phyloP scores from a whole-genome alignment of 2,113 vertebrate genomes.

The Rafetus swinhoei region DNA sequence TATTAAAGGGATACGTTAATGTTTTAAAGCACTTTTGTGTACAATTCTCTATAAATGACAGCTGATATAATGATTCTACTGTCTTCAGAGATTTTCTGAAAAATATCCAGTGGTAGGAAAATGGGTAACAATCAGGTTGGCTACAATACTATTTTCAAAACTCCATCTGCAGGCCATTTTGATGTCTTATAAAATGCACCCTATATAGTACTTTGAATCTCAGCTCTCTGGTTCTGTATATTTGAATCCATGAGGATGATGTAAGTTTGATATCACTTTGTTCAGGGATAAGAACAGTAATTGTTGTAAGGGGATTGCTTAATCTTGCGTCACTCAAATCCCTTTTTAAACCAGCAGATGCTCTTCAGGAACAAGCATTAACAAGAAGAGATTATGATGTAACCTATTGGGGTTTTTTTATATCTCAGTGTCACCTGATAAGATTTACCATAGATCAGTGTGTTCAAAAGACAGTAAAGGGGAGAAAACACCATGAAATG shows the following conservation, averaged over 20 bases:
- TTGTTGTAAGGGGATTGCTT: constrained; percentile 66
- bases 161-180: constrained; percentile 45
- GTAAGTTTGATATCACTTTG: constrained; percentile 72
- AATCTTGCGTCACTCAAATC: constrained; percentile 70
- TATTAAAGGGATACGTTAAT: background rate
- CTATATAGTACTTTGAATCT: constrained; percentile 62
- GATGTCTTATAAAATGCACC: constrained; percentile 57
- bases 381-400: constrained; percentile 57
- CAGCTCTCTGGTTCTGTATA: constrained; percentile 64
- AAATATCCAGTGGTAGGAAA: constrained; percentile 24
- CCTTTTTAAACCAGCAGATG: constrained; percentile 71
- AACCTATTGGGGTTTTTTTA: constrained; percentile 62
- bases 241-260: constrained; percentile 76
- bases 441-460: constrained; percentile 22
- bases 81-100: constrained; percentile 29
- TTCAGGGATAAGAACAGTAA: constrained; percentile 71
- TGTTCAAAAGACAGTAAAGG: constrained; percentile 27
- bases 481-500: background rate
- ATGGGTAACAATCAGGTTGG: constrained; percentile 49
- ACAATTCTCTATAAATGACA: background rate
- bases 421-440: constrained; percentile 27
- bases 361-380: constrained; percentile 62
- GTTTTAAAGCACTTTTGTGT: background rate
- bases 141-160: constrained; percentile 57
- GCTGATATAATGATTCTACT: background rate